Conservation (phyloP, 2,888 invertebrate genomes). For the Lasioglossum leucozonium region DNA sequence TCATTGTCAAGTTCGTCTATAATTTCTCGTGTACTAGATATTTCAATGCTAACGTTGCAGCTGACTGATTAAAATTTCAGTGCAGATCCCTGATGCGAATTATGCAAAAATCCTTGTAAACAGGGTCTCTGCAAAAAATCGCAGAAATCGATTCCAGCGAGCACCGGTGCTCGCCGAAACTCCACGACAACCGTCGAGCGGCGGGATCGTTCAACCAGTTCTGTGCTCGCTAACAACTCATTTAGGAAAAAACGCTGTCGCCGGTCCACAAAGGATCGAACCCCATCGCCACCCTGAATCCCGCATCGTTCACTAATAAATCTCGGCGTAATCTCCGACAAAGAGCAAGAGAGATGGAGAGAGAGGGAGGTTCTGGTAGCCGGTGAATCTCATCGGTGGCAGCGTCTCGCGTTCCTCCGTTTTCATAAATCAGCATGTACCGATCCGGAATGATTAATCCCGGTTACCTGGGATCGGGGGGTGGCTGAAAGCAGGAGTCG, state of each 20-base stretch:
- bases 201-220: background rate
- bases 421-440: conserved; percentile 65
- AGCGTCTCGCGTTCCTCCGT: conserved; percentile 37
- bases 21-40: too few relatives aligned
- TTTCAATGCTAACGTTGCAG: too few relatives aligned
- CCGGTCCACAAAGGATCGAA: conserved; percentile 8
- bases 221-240: background rate
- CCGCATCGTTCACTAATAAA: conserved; percentile 41
- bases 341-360: background rate
- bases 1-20: too few relatives aligned
- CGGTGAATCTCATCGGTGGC: conserved; percentile 26
- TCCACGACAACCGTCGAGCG: background rate
- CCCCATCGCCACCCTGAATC: background rate
- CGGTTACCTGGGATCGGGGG: conserved; percentile 8
- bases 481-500: background rate
- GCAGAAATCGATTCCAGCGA: background rate
- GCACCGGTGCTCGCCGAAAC: background rate
- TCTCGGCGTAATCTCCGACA: conserved; percentile 30
- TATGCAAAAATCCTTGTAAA: too few relatives aligned
- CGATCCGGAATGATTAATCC: conserved; percentile 65
- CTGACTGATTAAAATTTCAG: too few relatives aligned
- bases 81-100: too few relatives aligned
- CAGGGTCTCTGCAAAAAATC: background rate
- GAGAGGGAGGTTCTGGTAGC: background rate
- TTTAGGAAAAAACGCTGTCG: background rate